Evolutionary conservation across 2,888 invertebrate genomes (phyloP).

Genomic region (Oasisia sp.): DNA sequence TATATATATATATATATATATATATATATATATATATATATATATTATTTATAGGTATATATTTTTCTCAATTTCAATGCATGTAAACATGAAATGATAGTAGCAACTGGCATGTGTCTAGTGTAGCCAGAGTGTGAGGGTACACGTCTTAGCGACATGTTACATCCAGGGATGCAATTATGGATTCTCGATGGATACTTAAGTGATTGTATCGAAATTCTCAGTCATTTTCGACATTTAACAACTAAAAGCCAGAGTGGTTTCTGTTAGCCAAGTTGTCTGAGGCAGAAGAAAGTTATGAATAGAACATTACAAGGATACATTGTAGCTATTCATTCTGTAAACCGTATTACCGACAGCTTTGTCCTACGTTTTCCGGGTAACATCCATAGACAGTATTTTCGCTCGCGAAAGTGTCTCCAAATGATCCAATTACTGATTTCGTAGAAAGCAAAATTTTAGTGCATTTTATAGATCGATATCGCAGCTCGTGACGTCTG

Average conservation of each 20-base stretch:
- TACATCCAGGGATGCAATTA: background rate
- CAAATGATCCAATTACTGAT: background rate
- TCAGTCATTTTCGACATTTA: background rate
- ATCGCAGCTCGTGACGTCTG: too few relatives aligned
- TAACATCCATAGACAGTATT: background rate
- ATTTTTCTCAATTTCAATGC: background rate
- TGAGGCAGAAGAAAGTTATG: background rate
- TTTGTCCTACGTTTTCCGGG: background rate
- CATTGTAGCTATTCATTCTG: background rate
- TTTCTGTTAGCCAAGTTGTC: background rate
- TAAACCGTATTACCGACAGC: background rate
- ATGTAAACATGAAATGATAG: too few relatives aligned
- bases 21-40: background rate
- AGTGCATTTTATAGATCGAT: background rate
- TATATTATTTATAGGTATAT: too few relatives aligned
- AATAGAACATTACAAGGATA: background rate
- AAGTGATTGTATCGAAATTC: background rate
- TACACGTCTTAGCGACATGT: background rate
- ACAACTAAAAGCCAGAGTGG: background rate
- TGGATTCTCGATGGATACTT: background rate
- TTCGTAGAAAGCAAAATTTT: background rate
- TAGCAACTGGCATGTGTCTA: background rate
- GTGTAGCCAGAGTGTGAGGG: background rate
- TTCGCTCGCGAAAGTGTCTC: background rate
- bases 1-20: background rate